Evolutionary conservation across 2,797 vertebrate genomes (phyloP).

Genomic region (Streptopelia turtur): DNA sequence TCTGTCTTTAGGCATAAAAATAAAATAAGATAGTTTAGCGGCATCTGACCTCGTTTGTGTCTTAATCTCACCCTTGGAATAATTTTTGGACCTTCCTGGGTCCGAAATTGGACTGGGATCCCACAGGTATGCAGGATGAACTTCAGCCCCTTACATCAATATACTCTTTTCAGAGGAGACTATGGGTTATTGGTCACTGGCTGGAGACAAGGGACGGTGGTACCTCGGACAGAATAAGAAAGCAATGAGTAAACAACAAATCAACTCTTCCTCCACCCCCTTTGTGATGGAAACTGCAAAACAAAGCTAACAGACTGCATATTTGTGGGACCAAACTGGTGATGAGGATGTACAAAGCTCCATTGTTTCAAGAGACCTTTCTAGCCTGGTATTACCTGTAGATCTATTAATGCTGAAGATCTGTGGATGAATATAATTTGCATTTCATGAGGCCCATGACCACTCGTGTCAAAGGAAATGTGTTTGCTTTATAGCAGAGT

Average conservation of each 20-base stretch:
- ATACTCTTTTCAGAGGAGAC: background rate
- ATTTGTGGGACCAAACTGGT: background rate
- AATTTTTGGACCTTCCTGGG: too few relatives aligned
- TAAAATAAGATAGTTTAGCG: too few relatives aligned
- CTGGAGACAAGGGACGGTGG: background rate
- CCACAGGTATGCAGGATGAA: background rate
- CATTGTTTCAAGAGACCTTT: background rate
- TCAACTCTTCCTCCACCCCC: background rate
- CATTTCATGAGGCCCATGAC: background rate
- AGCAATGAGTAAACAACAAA: background rate
- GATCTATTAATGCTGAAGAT: background rate
- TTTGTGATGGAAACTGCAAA: background rate
- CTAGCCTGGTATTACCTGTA: background rate
- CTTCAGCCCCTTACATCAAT: background rate
- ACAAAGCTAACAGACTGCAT: background rate
- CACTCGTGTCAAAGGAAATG: background rate
- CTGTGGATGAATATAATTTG: background rate
- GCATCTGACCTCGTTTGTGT: too few relatives aligned
- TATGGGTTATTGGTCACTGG: background rate
- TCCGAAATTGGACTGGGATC: too few relatives aligned
- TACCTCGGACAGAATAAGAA: background rate
- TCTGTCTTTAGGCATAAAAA: too few relatives aligned
- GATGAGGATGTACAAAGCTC: background rate
- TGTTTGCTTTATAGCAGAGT: background rate
- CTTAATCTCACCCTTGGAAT: too few relatives aligned